These are phyloP conservation scores for Scolanthus callimorphus DNA, from an alignment of 92 coral and sea anemone genomes.

Conservation along the genomic window DNA sequence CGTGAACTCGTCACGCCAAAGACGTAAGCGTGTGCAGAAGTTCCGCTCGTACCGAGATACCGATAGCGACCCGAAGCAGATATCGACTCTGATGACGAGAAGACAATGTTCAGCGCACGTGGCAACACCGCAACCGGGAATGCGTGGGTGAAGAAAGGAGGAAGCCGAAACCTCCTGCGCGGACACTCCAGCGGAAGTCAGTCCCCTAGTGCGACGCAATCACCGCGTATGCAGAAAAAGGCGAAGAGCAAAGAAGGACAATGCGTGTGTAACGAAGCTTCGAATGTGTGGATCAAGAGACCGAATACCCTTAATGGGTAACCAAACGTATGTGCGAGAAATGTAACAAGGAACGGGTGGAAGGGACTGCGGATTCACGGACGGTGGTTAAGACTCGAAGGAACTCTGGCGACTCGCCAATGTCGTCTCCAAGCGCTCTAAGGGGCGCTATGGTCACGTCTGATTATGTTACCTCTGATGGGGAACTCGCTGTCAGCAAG, in stretches of 20 bases:
- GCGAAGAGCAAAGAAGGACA: slow-evolving; percentile 17
- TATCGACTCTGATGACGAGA: slow-evolving; percentile 77
- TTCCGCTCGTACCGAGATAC: slow-evolving; percentile 81
- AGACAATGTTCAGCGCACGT: slow-evolving; percentile 44
- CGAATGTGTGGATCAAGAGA: slow-evolving; percentile 77
- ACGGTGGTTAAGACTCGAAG: slow-evolving; percentile 56
- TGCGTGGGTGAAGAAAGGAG: slow-evolving; percentile 72
- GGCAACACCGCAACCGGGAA: slow-evolving; percentile 46
- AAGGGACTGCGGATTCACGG: slow-evolving; percentile 13
- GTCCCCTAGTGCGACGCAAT: slow-evolving; percentile 4
- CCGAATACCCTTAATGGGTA: slow-evolving; percentile 16
- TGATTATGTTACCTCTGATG: slow-evolving; percentile 36
- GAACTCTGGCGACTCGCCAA: slow-evolving; percentile 62
- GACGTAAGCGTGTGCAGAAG: slow-evolving; percentile 46
- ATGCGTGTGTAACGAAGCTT: slow-evolving; percentile 62
- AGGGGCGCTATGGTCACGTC: slow-evolving; percentile 36
- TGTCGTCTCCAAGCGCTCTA: slow-evolving; percentile 55
- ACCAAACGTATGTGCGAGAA: slow-evolving; percentile 37
- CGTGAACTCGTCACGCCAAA: slow-evolving; percentile 24
- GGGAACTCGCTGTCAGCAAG: slow-evolving; percentile 57
- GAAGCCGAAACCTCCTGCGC: background rate
- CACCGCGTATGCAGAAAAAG: slow-evolving; percentile 25
- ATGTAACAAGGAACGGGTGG: slow-evolving; percentile 22
- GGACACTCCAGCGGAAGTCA: slow-evolving; percentile 4
- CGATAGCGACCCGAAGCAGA: slow-evolving; percentile 75